Conservation (phyloP, 2,888 invertebrate genomes). For the Ennomos fuscantarius region DNA sequence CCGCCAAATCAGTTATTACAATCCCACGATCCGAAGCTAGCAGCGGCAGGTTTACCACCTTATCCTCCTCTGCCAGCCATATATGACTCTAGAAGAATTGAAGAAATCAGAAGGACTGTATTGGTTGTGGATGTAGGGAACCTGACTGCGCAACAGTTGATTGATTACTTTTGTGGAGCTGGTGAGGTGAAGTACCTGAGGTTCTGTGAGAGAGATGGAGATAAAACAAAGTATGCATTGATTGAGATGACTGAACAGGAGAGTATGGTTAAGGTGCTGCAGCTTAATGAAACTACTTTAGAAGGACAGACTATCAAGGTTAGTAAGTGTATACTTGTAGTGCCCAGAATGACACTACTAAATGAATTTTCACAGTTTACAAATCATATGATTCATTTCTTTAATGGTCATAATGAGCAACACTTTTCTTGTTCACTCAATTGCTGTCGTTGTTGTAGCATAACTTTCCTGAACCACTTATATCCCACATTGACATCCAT, state of each 20-base stretch:
- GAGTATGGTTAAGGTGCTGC: slow-evolving; percentile 93
- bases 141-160: slow-evolving; percentile 92
- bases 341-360: no score
- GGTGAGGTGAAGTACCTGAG: slow-evolving; percentile 98
- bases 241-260: slow-evolving; percentile 98
- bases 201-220: slow-evolving; percentile 93
- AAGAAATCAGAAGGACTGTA: slow-evolving; percentile 97
- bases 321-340: slow-evolving; percentile 17
- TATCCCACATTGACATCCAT: no score
- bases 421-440: no score
- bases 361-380: no score
- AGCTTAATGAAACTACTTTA: slow-evolving; percentile 92
- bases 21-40: slow-evolving; percentile 95
- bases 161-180: slow-evolving; percentile 93
- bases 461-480: no score
- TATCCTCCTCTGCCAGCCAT: slow-evolving; percentile 96
- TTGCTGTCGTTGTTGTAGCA: no score
- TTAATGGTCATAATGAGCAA: no score
- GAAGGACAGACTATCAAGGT: slow-evolving; percentile 88
- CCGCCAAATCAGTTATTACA: slow-evolving; percentile 94
- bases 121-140: slow-evolving; percentile 93
- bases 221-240: slow-evolving; percentile 92
- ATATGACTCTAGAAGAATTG: slow-evolving; percentile 94
- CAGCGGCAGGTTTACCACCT: slow-evolving; percentile 91
- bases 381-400: no score